Base-by-base conservation (phyloP, 1,140 invertebrate species). In the Macrosteles quadrilineatus region DNA sequence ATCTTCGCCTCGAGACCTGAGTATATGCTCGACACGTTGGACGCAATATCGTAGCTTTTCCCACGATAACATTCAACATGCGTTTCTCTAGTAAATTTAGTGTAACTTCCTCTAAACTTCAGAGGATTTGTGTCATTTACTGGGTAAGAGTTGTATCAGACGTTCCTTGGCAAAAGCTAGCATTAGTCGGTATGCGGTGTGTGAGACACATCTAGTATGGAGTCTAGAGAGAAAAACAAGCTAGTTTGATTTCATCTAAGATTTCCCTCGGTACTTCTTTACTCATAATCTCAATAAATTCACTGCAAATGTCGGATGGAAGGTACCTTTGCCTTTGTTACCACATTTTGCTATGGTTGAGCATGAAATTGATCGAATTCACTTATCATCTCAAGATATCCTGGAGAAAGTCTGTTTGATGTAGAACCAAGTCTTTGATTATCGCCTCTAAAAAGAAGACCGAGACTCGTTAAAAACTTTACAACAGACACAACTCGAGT, bases 251-350 rank as follows among this genome's bases (percentile, higher is more conserved):
- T n/a, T n/a, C n/a, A n/a, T n/a, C n/a, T n/a, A n/a, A n/a, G n/a
- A n/a, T n/a, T n/a, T n/a, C n/a, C n/a, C n/a, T n/a, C 50, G 50
- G 9, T 9, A 9, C 19, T 55, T 55, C 50, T 55, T 55, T 55
- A 19, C 50, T 55, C 9, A 55, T 55, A 55, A 55, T 55, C 50
- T 55, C 50, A 55, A 55, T 55, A 55, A 55, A 55, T 55, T 55
- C 19, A 55, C 9, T 55, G 50, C 50, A 55, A 55, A 55, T 55
- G 50, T 11, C 50, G 23, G 50, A 55, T 25, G 50, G 19, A 9
- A 55, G 50, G 19, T 55, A 55, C 23, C 17, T 55, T 55, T 55
- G 50, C 23, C 17, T 55, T 55, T 55, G 50, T 55, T 55, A 55
- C 9, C 50, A 55, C 19, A 25, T 55, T 6, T 55, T 55, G 50